Conservation (phyloP, 2,797 vertebrate species). For the Pogonophryne albipinna region DNA sequence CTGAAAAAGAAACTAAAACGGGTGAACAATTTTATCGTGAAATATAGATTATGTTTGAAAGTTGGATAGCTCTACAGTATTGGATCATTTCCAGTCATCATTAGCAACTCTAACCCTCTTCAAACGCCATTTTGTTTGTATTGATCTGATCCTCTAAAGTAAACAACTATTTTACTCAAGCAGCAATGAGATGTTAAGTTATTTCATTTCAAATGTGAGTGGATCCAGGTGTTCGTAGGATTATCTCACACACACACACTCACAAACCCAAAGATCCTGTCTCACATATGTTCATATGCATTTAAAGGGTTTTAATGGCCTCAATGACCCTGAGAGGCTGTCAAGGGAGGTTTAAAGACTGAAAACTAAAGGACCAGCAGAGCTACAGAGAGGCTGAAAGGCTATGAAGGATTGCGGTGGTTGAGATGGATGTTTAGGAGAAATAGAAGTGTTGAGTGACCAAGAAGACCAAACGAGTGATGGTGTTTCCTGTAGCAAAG, state of each 20-base stretch:
- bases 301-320: conserved; percentile 56
- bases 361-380: conserved; percentile 5
- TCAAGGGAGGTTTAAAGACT: conserved; percentile 16
- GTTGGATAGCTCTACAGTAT: neutral
- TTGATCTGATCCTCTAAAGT: conserved; percentile 9
- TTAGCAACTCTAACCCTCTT: conserved; percentile 1
- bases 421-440: conserved; percentile 20
- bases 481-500: conserved; percentile 28
- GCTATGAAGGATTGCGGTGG: conserved; percentile 2
- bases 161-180: conserved; percentile 37
- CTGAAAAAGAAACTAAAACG: neutral
- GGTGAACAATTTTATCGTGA: neutral
- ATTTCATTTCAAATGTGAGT: conserved; percentile 55
- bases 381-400: conserved; percentile 30
- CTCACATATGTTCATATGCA: conserved; percentile 63
- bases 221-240: conserved; percentile 62
- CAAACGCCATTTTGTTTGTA: neutral
- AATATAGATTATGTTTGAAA: conserved; percentile 5
- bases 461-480: conserved; percentile 35
- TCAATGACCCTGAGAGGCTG: conserved; percentile 43
- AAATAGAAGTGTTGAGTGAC: conserved; percentile 30
- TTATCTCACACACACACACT: conserved; percentile 54
- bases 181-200: conserved; percentile 31
- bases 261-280: conserved; percentile 47
- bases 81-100: conserved; percentile 4